phyloP scores from a whole-genome alignment of 2,113 vertebrate species.

The Andinoacara biseriatus region DNA sequence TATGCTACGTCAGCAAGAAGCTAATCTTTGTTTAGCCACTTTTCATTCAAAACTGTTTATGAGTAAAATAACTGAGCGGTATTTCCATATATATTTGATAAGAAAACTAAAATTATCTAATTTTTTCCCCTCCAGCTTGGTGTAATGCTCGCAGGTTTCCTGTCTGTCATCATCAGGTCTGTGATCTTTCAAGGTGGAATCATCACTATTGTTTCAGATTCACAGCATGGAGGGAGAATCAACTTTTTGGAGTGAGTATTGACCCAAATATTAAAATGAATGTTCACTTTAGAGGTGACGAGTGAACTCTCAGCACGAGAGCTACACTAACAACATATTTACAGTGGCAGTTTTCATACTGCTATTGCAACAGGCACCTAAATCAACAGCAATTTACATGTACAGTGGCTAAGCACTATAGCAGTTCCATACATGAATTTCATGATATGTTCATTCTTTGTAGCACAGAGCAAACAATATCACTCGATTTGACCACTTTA shows the following conservation, averaged over 20 bases:
- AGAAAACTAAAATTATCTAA: neutral
- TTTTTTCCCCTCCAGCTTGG: constrained; percentile 67
- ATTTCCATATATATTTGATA: neutral
- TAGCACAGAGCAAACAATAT: too few species aligned
- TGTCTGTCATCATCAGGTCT: constrained; percentile 85
- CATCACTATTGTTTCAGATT: constrained; percentile 80
- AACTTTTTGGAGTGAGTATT: constrained; percentile 90
- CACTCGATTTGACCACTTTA: too few species aligned
- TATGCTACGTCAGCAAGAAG: neutral
- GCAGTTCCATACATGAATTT: neutral
- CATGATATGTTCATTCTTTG: too few species aligned
- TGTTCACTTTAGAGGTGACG: neutral
- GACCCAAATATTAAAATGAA: neutral
- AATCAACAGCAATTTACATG: neutral
- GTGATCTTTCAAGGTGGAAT: constrained; percentile 83
- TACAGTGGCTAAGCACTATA: neutral
- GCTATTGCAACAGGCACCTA: neutral
- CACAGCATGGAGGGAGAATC: constrained; percentile 85
- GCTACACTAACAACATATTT: neutral
- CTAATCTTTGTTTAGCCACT: neutral
- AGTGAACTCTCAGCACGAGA: neutral
- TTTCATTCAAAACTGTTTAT: neutral
- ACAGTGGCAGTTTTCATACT: neutral
- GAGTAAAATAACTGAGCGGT: neutral
- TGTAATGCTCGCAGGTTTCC: constrained; percentile 89